phyloP scores from a whole-genome alignment of 1,140 invertebrate genomes.

The Subanguina moxae region DNA sequence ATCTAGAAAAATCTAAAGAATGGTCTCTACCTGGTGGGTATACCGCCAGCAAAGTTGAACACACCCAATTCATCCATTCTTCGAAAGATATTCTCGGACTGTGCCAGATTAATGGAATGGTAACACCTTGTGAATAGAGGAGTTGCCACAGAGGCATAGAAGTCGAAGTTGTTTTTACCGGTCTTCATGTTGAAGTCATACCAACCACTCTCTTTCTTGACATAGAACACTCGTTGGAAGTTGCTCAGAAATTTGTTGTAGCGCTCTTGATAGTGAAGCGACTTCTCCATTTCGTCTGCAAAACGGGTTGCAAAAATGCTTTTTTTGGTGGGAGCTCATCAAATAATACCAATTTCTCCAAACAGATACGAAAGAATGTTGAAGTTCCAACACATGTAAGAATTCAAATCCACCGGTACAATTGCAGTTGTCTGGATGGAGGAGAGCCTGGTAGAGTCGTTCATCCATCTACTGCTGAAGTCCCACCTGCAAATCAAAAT shows the following conservation, averaged over 20 bases:
- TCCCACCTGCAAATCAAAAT: slow-evolving; percentile 25
- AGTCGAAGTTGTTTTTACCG: slow-evolving; percentile 67
- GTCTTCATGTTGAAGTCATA: slow-evolving; percentile 62
- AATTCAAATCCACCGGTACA: slow-evolving; percentile 62
- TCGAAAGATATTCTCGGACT: slow-evolving; percentile 65
- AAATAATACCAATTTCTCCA: slow-evolving; percentile 64
- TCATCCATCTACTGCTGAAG: slow-evolving; percentile 62
- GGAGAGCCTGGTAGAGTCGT: slow-evolving; percentile 42
- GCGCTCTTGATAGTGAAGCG: slow-evolving; percentile 19
- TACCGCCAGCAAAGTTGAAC: slow-evolving; percentile 68
- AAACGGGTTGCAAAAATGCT: slow-evolving; percentile 63
- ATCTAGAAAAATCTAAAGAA: too few relatives aligned
- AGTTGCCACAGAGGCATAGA: slow-evolving; percentile 77
- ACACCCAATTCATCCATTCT: slow-evolving; percentile 67
- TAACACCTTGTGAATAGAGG: slow-evolving; percentile 74
- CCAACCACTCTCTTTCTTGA: slow-evolving; percentile 78
- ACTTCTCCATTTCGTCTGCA: slow-evolving; percentile 32
- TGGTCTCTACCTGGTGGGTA: slow-evolving; percentile 59
- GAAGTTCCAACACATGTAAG: slow-evolving; percentile 60
- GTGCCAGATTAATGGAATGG: slow-evolving; percentile 45
- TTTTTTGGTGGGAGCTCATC: slow-evolving; percentile 70
- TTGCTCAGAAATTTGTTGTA: slow-evolving; percentile 28
- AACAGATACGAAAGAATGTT: slow-evolving; percentile 59
- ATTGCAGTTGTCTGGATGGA: slow-evolving; percentile 59
- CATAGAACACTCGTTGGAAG: slow-evolving; percentile 70